A percentile compares a stretch with the other conserved stretches of the same genome.
Conservation (phyloP, 1,140 invertebrate species). For the Panulirus ornatus region DNA sequence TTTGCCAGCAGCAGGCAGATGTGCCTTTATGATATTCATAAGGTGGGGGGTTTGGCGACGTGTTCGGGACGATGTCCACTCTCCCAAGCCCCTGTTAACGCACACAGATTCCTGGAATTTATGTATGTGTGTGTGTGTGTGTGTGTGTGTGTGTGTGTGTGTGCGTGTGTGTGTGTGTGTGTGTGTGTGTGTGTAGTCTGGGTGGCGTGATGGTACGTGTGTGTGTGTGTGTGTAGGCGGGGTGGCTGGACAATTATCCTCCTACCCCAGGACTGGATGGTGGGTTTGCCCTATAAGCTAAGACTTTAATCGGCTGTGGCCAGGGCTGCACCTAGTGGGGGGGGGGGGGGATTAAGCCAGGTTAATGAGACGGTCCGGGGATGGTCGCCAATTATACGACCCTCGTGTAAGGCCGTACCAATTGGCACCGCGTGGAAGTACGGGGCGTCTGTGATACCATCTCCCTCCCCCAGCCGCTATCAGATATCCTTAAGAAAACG, state of each 20-base stretch:
- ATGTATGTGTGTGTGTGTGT: neutral
- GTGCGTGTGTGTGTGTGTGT: neutral
- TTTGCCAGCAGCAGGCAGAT: no score
- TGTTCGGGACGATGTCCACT: no score
- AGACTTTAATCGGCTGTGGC: neutral
- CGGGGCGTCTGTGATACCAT: no score
- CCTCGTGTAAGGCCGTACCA: neutral
- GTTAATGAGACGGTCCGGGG: neutral
- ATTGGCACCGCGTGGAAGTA: neutral
- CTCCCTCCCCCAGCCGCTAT: no score
- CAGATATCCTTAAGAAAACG: no score
- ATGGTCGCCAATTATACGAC: neutral
- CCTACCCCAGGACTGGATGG: no score
- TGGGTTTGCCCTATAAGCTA: neutral
- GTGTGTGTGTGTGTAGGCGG: neutral
- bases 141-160: slow-evolving; percentile 1
- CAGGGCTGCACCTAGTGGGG: neutral
- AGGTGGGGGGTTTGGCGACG: no score
- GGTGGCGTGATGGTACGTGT: neutral
- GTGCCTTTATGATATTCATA: no score
- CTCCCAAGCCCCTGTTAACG: no score
- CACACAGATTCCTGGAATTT: no score
- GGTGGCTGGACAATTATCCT: neutral
- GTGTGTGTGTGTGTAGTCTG: neutral
- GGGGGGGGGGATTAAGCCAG: neutral